Evolutionary conservation across 2,113 vertebrate species (phyloP), one percentile per base, ranked within the genome.

Genomic region (Myrmecophaga tridactyla): DNA sequence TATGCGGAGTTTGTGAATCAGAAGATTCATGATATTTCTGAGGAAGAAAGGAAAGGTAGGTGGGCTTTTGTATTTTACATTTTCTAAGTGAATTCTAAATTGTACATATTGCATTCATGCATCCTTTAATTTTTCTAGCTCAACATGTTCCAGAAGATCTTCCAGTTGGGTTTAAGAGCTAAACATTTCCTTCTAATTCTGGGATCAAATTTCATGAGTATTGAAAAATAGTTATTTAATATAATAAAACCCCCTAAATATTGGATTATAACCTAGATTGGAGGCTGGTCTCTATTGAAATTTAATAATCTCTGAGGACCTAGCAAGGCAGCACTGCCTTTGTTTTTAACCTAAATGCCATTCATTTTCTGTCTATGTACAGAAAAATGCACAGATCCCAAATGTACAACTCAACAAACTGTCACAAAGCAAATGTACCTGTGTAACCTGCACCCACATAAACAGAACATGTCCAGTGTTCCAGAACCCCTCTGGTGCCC

Each of bases 1-100:
- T 99, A 99, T 0, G 99, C 99, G 0, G 99, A 99, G 92, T 99
- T 99, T 97, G 99, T 99, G 94, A 99, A 99, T 97, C 99, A 99
- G 96, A 99, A 99, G 98, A 99, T 99, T 96, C 99, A 99, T 39
- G 98, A 99, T 97, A 99, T 99, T 92, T 99, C 99, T 27, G 99
- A 99, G 92, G 99, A 99, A 96, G 99, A 99, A 97, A 98, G 99
- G 94, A 99, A 99, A 98, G 99, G 99, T 99, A 97, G 97, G 53
- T 86, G 58, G 75, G 58, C 39, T 92, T 92, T 80, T 41, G 21
- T 73, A 34, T 94, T 96, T 77, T 86, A 4, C 43, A 29, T 60
- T 96, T 77, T 82, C n/a, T 4, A 0, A 53, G 36, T 78, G 62
- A 78, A 80, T 94, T 87, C 60, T 90, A 63, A 84, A 39, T 69